These are phyloP conservation scores for Lagopus muta DNA, from an alignment of 2,113 vertebrate genomes.

Conservation along the genomic window DNA sequence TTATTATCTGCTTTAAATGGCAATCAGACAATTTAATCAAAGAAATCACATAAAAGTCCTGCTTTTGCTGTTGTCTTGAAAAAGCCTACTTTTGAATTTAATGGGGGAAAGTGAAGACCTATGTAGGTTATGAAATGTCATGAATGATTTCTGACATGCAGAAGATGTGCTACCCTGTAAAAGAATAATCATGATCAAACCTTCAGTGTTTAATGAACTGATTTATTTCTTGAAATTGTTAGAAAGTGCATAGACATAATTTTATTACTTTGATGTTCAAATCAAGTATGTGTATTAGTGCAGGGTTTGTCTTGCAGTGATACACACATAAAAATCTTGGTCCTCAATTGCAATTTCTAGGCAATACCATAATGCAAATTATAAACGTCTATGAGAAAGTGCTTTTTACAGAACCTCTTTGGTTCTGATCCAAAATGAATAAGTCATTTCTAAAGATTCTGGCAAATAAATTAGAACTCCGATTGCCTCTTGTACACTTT, in stretches of 20 bases:
- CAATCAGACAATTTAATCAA: background rate
- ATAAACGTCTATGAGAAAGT: background rate
- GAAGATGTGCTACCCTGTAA: background rate
- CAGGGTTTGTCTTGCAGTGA: background rate
- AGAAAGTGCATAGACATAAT: background rate
- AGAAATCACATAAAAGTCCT: background rate
- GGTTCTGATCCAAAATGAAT: background rate
- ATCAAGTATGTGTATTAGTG: background rate
- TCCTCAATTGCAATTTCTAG: background rate
- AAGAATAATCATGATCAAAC: background rate
- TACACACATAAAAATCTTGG: background rate
- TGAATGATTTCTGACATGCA: background rate
- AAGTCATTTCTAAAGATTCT: background rate
- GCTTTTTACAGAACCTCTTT: background rate
- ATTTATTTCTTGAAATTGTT: conserved; percentile 8
- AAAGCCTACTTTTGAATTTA: background rate
- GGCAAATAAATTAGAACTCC: background rate
- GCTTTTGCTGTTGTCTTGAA: background rate
- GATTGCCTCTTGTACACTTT: background rate
- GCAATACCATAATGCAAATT: background rate
- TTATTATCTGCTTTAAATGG: background rate
- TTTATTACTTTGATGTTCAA: background rate
- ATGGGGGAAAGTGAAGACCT: background rate
- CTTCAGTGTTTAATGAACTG: background rate
- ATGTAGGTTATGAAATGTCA: background rate